These are phyloP conservation scores for Pseudolycoriella hygida DNA, from an alignment of 2,888 invertebrate species.

Conservation along the genomic window DNA sequence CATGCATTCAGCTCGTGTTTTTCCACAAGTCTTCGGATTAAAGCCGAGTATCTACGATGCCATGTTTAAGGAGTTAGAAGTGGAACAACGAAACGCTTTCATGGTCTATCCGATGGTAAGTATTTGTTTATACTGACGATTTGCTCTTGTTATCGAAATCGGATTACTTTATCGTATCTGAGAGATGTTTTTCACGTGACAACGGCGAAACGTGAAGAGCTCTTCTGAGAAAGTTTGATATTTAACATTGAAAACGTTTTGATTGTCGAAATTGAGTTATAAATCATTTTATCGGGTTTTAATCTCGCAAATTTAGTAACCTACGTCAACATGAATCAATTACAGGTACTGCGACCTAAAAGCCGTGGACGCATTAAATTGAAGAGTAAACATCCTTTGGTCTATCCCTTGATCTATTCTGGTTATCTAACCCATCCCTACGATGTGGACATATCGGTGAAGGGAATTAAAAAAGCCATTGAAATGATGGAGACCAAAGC, in stretches of 20 bases:
- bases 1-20: constrained; percentile 24
- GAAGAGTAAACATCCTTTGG: constrained; percentile 41
- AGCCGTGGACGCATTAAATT: constrained; percentile 50
- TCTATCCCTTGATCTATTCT: constrained; percentile 45
- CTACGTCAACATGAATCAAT: too few relatives aligned
- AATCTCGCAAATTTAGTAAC: too few relatives aligned
- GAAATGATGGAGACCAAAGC: constrained; percentile 31
- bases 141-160: too few relatives aligned
- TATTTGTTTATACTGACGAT: too few relatives aligned
- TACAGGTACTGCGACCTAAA: constrained; percentile 39
- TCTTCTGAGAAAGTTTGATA: too few relatives aligned
- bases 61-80: constrained; percentile 28
- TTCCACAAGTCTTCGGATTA: constrained; percentile 30
- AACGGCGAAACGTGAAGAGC: too few relatives aligned
- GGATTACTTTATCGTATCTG: too few relatives aligned
- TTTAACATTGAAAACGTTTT: too few relatives aligned
- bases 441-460: constrained; percentile 43
- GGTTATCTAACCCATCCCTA: constrained; percentile 47
- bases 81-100: constrained; percentile 29
- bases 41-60: constrained; percentile 28
- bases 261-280: too few relatives aligned
- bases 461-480: constrained; percentile 37
- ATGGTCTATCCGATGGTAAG: constrained; percentile 37
- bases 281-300: too few relatives aligned
- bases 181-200: too few relatives aligned